Percentiles rank a stretch among this genome's conserved stretches.
phyloP scores from a whole-genome alignment of 2,888 invertebrate genomes.

The Cataglyphis albicans region DNA sequence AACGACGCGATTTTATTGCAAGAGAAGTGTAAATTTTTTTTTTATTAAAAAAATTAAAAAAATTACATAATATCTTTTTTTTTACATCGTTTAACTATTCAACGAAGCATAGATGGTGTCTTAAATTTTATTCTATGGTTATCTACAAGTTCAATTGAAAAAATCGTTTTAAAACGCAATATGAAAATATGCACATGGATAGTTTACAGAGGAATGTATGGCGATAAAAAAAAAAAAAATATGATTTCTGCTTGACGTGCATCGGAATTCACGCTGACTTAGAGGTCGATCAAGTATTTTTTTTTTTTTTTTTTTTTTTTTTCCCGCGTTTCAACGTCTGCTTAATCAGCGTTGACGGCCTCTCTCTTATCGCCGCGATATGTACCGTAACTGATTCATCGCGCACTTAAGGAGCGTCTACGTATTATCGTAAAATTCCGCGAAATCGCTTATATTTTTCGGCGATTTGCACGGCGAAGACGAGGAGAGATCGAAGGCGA shows the following conservation, averaged over 20 bases:
- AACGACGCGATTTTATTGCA: not conserved
- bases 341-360: slow-evolving; percentile 45
- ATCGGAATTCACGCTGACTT: slow-evolving; percentile 30
- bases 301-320: not conserved
- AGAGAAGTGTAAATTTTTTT: not conserved
- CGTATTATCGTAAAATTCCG: slow-evolving; percentile 22
- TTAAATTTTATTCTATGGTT: not conserved
- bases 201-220: not conserved
- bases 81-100: not conserved
- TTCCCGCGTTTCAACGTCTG: slow-evolving; percentile 33
- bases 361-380: slow-evolving; percentile 26
- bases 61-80: not conserved
- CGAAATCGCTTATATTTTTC: slow-evolving; percentile 21
- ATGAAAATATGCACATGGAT: not conserved
- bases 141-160: slow-evolving; percentile 1
- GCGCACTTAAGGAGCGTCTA: not conserved
- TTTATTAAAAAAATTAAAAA: not conserved
- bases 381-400: slow-evolving; percentile 42
- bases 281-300: slow-evolving; percentile 14
- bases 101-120: not conserved
- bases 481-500: not conserved
- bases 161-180: slow-evolving; percentile 15
- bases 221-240: not conserved
- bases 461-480: not conserved
- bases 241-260: slow-evolving; percentile 12